Evolutionary conservation across 1,140 invertebrate genomes (phyloP).

Genomic region (Lordiphosa stackelbergi): DNA sequence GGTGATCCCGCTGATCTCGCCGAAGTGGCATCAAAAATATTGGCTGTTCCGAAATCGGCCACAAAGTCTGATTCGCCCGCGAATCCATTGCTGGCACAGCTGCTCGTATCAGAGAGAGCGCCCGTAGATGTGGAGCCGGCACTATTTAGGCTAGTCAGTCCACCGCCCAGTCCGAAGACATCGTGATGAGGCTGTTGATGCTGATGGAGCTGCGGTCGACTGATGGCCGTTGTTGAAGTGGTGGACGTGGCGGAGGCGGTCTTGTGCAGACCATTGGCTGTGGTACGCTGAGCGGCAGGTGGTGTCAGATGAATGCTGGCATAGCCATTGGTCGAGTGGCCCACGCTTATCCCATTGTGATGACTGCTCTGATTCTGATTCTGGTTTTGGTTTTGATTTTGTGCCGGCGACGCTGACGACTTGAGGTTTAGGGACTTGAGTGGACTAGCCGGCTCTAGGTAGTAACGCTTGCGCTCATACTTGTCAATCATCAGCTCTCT

Average conservation of each 20-base stretch:
- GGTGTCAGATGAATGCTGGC: conserved; percentile 71
- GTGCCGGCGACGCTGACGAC: conserved; percentile 43
- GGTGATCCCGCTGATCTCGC: conserved; percentile 60
- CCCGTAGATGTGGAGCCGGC: conserved; percentile 76
- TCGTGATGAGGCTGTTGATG: conserved; percentile 43
- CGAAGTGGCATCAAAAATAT: conserved; percentile 78
- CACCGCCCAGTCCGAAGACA: conserved; percentile 44
- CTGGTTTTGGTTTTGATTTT: conserved; percentile 24
- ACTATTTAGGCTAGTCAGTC: conserved; percentile 56
- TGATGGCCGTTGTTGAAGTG: conserved; percentile 48
- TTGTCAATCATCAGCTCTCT: conserved; percentile 95
- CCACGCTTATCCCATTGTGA: conserved; percentile 17
- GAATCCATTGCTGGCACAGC: conserved; percentile 72
- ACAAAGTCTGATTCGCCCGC: conserved; percentile 79
- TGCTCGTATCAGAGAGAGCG: conserved; percentile 68
- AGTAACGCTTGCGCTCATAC: conserved; percentile 93
- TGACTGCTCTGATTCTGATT: conserved; percentile 37
- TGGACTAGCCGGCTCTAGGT: conserved; percentile 82
- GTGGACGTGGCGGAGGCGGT: conserved; percentile 11
- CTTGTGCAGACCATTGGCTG: conserved; percentile 63
- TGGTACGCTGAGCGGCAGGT: conserved; percentile 65
- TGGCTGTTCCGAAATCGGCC: conserved; percentile 82
- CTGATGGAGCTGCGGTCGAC: conserved; percentile 63
- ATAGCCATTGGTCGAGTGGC: conserved; percentile 47
- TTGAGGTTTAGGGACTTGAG: conserved; percentile 76